Conservation (phyloP, 2,797 vertebrate species). For the Hephaestus fuliginosus region DNA sequence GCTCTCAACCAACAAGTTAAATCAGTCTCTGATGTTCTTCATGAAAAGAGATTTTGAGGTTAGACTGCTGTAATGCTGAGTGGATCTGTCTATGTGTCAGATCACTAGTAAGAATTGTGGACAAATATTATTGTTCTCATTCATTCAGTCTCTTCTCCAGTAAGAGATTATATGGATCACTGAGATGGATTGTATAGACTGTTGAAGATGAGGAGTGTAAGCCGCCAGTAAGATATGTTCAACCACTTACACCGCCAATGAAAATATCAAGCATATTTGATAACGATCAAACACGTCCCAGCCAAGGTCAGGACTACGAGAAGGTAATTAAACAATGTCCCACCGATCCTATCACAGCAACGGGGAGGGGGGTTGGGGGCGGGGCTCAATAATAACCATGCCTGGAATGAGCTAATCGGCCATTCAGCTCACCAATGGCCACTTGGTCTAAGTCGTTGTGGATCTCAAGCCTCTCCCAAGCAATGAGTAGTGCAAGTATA, state of each 20-base stretch:
- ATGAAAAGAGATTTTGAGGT: not conserved
- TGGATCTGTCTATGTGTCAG: not conserved
- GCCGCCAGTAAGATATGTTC: not conserved
- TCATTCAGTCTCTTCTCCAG: not conserved
- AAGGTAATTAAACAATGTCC: conserved; percentile 15
- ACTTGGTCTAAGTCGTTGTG: not conserved
- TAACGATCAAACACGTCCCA: conserved; percentile 10
- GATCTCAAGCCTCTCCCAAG: not conserved
- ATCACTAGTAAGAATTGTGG: not conserved
- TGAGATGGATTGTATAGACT: not conserved
- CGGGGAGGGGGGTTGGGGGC: too few species aligned
- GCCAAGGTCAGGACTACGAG: conserved; percentile 26
- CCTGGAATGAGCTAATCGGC: not conserved
- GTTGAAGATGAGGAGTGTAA: too few species aligned
- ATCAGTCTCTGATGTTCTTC: not conserved
- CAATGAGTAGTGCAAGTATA: not conserved
- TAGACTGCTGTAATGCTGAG: not conserved
- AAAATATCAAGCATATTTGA: conserved; percentile 7
- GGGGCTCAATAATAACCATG: not conserved
- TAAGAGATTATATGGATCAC: not conserved
- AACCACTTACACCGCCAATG: not conserved
- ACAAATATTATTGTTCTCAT: not conserved
- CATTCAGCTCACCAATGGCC: not conserved
- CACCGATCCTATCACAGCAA: not conserved
- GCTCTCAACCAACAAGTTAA: not conserved